These are phyloP conservation scores for Calcarius lapponicus DNA, from an alignment of 2,797 vertebrate species.

Conservation along the genomic window DNA sequence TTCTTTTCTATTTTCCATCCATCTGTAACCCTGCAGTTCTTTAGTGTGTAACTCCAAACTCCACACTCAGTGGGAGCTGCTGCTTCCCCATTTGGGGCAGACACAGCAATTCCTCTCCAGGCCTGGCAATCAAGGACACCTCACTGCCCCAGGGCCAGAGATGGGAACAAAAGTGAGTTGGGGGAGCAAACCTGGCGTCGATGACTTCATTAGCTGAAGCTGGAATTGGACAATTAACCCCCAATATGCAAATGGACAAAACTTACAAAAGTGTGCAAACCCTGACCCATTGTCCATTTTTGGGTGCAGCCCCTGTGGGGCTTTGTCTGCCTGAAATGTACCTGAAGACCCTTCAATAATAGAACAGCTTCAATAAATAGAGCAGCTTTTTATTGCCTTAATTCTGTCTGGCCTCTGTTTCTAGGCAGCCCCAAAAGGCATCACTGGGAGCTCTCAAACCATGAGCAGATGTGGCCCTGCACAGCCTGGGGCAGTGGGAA, in stretches of 20 bases:
- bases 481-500: neutral
- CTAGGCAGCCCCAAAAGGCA: neutral
- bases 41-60: rapidly evolving
- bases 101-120: neutral
- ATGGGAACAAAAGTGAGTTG: neutral
- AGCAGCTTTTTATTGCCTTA: neutral
- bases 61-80: neutral
- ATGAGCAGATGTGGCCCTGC: neutral
- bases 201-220: neutral
- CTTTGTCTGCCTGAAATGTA: neutral
- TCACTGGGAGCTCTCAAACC: neutral
- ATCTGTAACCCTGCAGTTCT: neutral
- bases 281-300: neutral
- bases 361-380: neutral
- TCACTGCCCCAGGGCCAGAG: neutral
- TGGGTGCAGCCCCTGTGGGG: neutral
- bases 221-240: neutral
- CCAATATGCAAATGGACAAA: neutral
- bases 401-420: neutral
- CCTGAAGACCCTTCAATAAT: neutral
- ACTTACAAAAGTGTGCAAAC: neutral
- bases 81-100: neutral
- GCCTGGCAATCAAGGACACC: neutral
- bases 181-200: neutral
- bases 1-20: rapidly evolving